These are phyloP conservation scores for Ptychobarbus kaznakovi DNA, from an alignment of 2,797 vertebrate genomes.

Conservation along the genomic window DNA sequence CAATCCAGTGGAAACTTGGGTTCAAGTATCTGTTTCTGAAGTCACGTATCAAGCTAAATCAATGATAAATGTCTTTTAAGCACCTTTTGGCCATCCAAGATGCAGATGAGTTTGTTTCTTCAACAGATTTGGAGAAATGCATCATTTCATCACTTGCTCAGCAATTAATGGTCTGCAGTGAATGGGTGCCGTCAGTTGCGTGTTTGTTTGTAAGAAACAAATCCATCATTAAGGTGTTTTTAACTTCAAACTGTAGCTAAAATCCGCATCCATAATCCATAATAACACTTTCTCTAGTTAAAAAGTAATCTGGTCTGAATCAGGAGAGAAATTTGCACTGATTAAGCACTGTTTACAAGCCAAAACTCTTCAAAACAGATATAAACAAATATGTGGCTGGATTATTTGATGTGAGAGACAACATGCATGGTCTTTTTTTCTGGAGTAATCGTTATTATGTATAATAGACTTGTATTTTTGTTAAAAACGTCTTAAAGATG, in stretches of 20 bases:
- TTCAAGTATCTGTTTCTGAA: constrained; percentile 1
- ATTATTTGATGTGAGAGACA: background rate
- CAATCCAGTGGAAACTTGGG: constrained; percentile 6
- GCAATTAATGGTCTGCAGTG: background rate
- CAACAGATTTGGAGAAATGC: background rate
- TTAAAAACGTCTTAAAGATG: too few relatives aligned
- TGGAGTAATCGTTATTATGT: background rate
- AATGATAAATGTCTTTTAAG: background rate
- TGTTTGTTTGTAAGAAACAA: background rate
- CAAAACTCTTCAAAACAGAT: too few relatives aligned
- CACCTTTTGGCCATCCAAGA: background rate
- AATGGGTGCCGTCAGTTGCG: background rate
- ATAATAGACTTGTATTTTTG: background rate
- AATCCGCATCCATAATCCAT: background rate
- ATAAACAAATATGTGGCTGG: too few relatives aligned
- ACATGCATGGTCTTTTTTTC: background rate
- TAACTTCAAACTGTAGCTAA: background rate
- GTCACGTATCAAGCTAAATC: background rate
- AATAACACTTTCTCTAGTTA: background rate
- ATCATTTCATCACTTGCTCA: background rate
- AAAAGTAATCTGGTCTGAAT: background rate
- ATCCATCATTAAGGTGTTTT: background rate
- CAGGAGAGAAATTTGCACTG: background rate
- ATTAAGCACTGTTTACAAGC: too few relatives aligned
- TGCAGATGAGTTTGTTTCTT: background rate